phyloP scores from a whole-genome alignment of 2,113 vertebrate species.

The Etia nguti region DNA sequence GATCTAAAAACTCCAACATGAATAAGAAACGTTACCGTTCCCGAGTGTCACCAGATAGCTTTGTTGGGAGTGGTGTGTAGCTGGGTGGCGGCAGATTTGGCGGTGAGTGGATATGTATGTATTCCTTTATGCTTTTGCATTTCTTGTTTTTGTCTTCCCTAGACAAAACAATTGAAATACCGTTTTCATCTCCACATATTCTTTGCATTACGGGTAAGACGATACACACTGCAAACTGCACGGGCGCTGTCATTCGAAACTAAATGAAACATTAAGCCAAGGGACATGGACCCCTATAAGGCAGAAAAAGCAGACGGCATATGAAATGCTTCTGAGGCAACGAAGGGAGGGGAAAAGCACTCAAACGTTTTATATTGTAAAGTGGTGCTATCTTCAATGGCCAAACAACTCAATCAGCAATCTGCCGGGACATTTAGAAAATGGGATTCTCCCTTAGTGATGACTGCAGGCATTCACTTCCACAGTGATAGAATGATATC shows the following conservation, averaged over 20 bases:
- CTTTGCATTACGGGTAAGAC: conserved; percentile 49
- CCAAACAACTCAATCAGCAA: conserved; percentile 52
- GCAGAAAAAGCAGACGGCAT: conserved; percentile 2
- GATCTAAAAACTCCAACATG: conserved; percentile 6
- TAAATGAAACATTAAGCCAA: conserved; percentile 54
- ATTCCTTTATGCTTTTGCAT: conserved; percentile 5
- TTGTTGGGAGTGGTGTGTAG: conserved; percentile 13
- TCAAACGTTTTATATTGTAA: conserved; percentile 38
- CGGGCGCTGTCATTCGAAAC: conserved; percentile 32
- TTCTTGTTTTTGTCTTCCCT: conserved; percentile 28
- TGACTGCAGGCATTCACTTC: conserved; percentile 41
- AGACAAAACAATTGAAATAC: conserved; percentile 40
- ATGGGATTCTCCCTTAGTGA: conserved; percentile 29
- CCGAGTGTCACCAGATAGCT: conserved; percentile 30
- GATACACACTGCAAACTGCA: conserved; percentile 30
- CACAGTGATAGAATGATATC: conserved; percentile 16
- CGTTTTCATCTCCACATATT: conserved; percentile 44
- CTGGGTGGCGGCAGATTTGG: neutral
- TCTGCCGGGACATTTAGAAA: conserved; percentile 42
- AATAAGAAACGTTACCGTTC: conserved; percentile 25
- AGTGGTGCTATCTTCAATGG: conserved; percentile 35
- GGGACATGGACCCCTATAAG: conserved; percentile 13
- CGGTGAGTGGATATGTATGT: neutral
- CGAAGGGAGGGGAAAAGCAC: neutral
- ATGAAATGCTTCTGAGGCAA: conserved; percentile 15